Evolutionary conservation across 2,113 vertebrate species (phyloP), one percentile per base, ranked within the genome.

Genomic region (Catharus minimus): DNA sequence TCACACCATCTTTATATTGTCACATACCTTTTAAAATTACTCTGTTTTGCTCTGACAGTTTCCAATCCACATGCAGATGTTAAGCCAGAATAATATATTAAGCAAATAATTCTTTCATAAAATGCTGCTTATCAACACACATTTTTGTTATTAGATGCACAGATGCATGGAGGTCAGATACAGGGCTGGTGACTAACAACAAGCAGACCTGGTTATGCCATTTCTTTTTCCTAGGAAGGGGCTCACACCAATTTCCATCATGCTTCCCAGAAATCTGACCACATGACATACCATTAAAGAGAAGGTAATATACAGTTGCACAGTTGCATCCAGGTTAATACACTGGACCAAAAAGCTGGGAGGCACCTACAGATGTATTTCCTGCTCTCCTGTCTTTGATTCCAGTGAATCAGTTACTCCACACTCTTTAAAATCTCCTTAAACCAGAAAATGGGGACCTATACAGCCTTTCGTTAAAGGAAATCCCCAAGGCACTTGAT

Each of bases 91-190:
- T 66, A 87, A 82, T 73, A 91, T 66, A 68, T 85, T 82, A 84
- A 79, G 33, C 26, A 73, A 92, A 85, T 82, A 82, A 85, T 67
- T 96, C 17, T 93, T 84, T 85, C 62, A 76, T 66, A 73, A 94
- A 87, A 73, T 30, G 36, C 46, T 91, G 60, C 77, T 90, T 91
- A 92, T 94, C 67, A 76, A n/a, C 58, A 43, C 26, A 43, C n/a
- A 36, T 85, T 91, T 73, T 88, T 94, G 43, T 55, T 80, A 86
- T 32, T 75, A 67, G 47, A 74, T 39, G 39, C 26, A 61, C 38
- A 72, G 23, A 15, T 1, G 1, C 2, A 2, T 13, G 14, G 73
- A 75, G 71, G 33, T 75, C 73, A 76, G 50, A 32, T 26, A 57
- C 21, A 14, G 73, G 38, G 43, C 55, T 93, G 76, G 38, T 46